Base-by-base conservation (phyloP, 2,888 invertebrate genomes). In the Gasteruption jaculator region DNA sequence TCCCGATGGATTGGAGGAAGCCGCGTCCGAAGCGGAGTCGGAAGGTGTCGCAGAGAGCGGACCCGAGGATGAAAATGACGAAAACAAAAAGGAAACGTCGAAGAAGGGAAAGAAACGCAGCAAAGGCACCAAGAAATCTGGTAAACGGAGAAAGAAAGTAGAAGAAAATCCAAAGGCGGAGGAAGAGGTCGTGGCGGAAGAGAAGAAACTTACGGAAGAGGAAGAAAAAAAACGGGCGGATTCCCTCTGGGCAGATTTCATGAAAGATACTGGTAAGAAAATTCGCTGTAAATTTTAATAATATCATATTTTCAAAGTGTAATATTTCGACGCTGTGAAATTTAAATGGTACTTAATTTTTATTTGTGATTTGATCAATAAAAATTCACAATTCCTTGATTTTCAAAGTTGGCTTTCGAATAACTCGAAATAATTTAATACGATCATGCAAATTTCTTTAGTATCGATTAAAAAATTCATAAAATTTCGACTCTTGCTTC, bases 221-320 rank as follows among this genome's bases (percentile, higher is more conserved):
- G 80, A 81, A 46, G 76, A 80, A 51, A 86, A 88, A 61, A 81
- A 84, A 54, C 77, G 77, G 54, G 82, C 83, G 29, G 87, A 88
- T 58, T 82, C 83, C 40, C 69, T 90, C 10, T 90, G 89, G 89
- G 85, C 86, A 18, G 83, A 80, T 68, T 87, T 87, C 61, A 74
- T 86, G 58, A 82, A 81, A 63, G 85, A 85, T 54, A 83, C 85
- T 29, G 80, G 75, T 56, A 70, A 43, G 43, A 27, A n/a, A 8
- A 31, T 31, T 12, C 8, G n/a, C 24, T 19, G 11, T 5, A 31
- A 18, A 6, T 3, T 14, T 18, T 26, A 30, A 36, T 8, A n/a
- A n/a, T n/a, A n/a, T n/a, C n/a, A n/a, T n/a, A n/a, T n/a, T n/a
- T n/a, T n/a, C n/a, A n/a, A n/a, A n/a, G n/a, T n/a, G n/a, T n/a